These are phyloP conservation scores for Galerucella pusilla DNA, from an alignment of 2,888 invertebrate species.

Conservation along the genomic window DNA sequence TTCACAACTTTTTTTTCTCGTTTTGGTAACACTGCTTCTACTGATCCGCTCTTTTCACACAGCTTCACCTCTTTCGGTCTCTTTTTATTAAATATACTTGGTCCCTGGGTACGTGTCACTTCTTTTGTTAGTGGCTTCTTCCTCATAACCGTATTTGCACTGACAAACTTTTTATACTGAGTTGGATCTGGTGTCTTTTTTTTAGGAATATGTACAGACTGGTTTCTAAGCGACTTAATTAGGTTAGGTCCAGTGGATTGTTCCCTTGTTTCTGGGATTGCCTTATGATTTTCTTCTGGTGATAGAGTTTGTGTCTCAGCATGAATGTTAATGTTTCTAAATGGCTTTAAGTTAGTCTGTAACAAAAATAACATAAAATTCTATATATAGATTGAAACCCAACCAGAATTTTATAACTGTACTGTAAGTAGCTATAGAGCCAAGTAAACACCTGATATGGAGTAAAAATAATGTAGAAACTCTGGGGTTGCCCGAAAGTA, in stretches of 20 bases:
- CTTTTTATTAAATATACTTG: not conserved
- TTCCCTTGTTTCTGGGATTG: not conserved
- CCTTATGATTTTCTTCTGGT: not conserved
- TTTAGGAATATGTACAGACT: not conserved
- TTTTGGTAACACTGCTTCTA: not conserved
- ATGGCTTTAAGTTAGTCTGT: not conserved
- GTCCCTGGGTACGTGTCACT: not conserved
- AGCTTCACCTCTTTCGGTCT: not conserved
- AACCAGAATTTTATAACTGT: too few species aligned
- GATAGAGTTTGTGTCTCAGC: not conserved
- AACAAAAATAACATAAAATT: too few species aligned
- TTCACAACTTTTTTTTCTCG: not conserved
- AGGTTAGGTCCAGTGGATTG: not conserved
- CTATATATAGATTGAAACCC: too few species aligned
- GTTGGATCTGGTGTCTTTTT: not conserved
- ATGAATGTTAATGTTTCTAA: not conserved
- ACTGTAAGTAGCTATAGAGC: too few species aligned
- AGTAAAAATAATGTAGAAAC: too few species aligned
- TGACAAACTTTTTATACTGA: not conserved
- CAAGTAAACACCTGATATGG: too few species aligned
- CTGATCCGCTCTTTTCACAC: not conserved
- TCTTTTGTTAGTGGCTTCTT: not conserved
- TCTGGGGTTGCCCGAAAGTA: too few species aligned
- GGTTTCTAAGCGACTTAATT: not conserved
- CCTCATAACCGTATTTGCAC: not conserved